Evolutionary conservation across 2,888 invertebrate species (phyloP), one percentile per base, ranked within the genome.

Genomic region (Drepana falcataria): DNA sequence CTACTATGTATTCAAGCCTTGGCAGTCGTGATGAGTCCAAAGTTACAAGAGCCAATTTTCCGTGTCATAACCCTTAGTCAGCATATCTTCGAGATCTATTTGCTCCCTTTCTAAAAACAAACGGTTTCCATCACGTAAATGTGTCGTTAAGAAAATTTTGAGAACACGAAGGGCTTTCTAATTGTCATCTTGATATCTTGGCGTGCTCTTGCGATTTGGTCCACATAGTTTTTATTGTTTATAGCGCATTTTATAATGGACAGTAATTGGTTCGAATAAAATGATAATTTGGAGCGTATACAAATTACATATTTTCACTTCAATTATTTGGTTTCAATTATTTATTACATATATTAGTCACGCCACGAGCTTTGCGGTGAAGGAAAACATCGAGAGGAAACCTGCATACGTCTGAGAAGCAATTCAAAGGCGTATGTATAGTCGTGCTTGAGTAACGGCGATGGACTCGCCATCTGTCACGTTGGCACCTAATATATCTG

Each of bases 131-230:
- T 71, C 78, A 81, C 79, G 77, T 73, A 71, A 73, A 74, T 71
- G 68, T 73, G 71, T 75, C 79, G 77, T 82, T 75, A 77, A 69
- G 65, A 59, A 66, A 49, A 53, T 52, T 57, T 63, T 59, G 59
- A 63, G 64, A 60, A 60, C 64, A 55, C 64, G 59, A 74, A 82
- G 80, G 79, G 81, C 77, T 82, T 81, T 81, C 80, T 77, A 77
- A 78, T 77, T 73, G 69, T 66, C 59, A 53, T 49, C 60, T 55
- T 60, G 51, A 51, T 51, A 51, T 44, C 44, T 69, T 71, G 65
- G 69, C 66, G 68, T 68, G 59, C 62, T 51, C 68, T 63, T 63
- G 61, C 64, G 60, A 61, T 62, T 64, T 60, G 62, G 52, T 59
- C 59, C 59, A 59, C 65, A 66, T 64, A 65, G 59, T 56, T 40